Conservation (phyloP, 2,888 invertebrate species). For the Amorpha juglandis region DNA sequence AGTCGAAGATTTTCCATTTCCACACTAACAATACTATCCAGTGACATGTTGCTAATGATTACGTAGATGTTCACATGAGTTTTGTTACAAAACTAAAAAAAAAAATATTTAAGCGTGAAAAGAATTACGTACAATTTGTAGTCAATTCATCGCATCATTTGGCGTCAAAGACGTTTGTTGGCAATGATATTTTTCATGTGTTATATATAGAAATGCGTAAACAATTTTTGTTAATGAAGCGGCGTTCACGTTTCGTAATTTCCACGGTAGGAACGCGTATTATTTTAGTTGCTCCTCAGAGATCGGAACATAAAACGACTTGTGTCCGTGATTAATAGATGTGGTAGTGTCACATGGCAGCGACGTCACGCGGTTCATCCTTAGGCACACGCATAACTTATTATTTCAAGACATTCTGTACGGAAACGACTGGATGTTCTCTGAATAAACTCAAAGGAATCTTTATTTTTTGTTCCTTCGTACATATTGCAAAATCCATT, state of each 20-base stretch:
- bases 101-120: slow-evolving; percentile 27
- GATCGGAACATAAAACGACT: slow-evolving; percentile 58
- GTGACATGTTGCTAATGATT: slow-evolving; percentile 70
- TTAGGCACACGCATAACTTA: slow-evolving; percentile 47
- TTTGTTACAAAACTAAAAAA: slow-evolving; percentile 35
- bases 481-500: slow-evolving; percentile 17
- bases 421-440: slow-evolving; percentile 41
- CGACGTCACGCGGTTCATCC: slow-evolving; percentile 59
- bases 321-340: slow-evolving; percentile 72
- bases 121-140: slow-evolving; percentile 21
- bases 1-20: slow-evolving; percentile 75
- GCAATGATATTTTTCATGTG: slow-evolving; percentile 23
- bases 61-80: slow-evolving; percentile 61
- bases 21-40: slow-evolving; percentile 73
- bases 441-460: slow-evolving; percentile 29
- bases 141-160: slow-evolving; percentile 13
- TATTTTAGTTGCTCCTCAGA: slow-evolving; percentile 57
- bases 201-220: slow-evolving; percentile 49
- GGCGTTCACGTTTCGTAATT: slow-evolving; percentile 31
- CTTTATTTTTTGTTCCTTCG: slow-evolving; percentile 2
- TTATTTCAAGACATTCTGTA: slow-evolving; percentile 51
- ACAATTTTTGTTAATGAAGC: slow-evolving; percentile 52
- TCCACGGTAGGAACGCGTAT: slow-evolving; percentile 40
- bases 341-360: slow-evolving; percentile 63
- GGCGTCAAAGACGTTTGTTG: slow-evolving; percentile 22